These are phyloP conservation scores for Pteropus rufus DNA, from an alignment of 2,797 vertebrate genomes.

Conservation along the genomic window DNA sequence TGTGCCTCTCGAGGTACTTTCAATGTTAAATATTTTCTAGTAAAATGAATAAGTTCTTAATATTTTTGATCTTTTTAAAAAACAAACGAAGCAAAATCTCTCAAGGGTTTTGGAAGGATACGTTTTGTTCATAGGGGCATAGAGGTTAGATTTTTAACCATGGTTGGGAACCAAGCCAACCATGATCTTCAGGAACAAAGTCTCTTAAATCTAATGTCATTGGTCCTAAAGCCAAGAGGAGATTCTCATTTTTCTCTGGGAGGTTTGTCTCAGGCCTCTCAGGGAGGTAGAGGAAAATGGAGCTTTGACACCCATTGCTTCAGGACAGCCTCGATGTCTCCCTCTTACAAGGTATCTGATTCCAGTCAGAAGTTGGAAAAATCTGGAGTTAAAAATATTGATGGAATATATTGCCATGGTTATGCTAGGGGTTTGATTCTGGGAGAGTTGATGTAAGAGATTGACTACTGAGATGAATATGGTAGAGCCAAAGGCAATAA, in stretches of 20 bases:
- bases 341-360: not conserved
- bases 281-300: not conserved
- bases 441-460: not conserved
- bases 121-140: not conserved
- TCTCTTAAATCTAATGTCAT: not conserved
- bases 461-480: accelerated
- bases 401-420: not conserved
- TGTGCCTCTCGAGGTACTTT: slow-evolving; percentile 47
- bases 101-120: not conserved
- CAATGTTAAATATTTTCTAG: slow-evolving; percentile 66
- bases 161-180: not conserved
- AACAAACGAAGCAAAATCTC: not conserved
- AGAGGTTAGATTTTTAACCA: not conserved
- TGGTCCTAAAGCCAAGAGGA: not conserved
- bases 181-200: not conserved
- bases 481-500: not conserved
- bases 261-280: not conserved
- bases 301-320: not conserved
- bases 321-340: not conserved
- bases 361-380: not conserved
- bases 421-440: not conserved
- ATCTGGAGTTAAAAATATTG: not conserved
- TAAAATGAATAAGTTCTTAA: slow-evolving; percentile 45
- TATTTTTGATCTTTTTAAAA: not conserved
- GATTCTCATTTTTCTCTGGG: not conserved